A percentile compares a stretch with the other conserved stretches of the same genome.
These are phyloP conservation scores for Oncorhynchus clarkii DNA, from an alignment of 2,113 vertebrate species.

Conservation along the genomic window DNA sequence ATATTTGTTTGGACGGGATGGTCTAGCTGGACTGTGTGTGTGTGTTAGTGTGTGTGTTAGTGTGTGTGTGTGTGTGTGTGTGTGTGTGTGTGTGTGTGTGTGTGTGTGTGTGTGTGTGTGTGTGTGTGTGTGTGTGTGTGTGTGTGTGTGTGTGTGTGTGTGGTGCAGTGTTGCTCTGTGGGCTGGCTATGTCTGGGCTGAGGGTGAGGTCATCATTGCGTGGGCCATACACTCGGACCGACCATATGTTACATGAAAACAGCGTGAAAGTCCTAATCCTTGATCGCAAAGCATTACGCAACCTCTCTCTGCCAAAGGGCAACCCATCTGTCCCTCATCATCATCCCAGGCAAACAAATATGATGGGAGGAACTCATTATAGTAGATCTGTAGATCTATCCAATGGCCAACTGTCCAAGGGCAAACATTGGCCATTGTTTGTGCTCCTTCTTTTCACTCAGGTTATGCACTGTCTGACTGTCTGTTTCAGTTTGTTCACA, in stretches of 20 bases:
- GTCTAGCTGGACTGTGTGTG: background rate
- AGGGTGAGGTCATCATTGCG: slow-evolving; percentile 41
- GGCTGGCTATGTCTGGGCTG: slow-evolving; percentile 43
- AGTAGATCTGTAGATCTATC: background rate
- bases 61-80: slow-evolving; percentile 17
- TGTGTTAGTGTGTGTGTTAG: too few relatives aligned
- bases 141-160: slow-evolving; percentile 12
- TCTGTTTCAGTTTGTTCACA: too few relatives aligned
- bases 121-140: slow-evolving; percentile 4
- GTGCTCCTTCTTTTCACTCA: too few relatives aligned
- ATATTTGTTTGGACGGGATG: too few relatives aligned
- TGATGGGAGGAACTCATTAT: background rate
- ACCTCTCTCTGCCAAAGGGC: slow-evolving; percentile 32
- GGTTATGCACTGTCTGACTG: too few relatives aligned
- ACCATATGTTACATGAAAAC: slow-evolving; percentile 64
- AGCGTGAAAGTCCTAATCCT: slow-evolving; percentile 60
- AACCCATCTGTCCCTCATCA: slow-evolving; percentile 17
- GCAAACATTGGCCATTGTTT: background rate
- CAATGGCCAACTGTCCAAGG: background rate
- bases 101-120: slow-evolving; percentile 6
- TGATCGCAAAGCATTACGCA: slow-evolving; percentile 39
- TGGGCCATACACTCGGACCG: slow-evolving; percentile 29
- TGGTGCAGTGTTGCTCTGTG: slow-evolving; percentile 25
- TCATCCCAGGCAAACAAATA: background rate
- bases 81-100: slow-evolving; percentile 16